Evolutionary conservation across 92 coral and sea anemone genomes (phyloP).

Genomic region (Micromussa lordhowensis): DNA sequence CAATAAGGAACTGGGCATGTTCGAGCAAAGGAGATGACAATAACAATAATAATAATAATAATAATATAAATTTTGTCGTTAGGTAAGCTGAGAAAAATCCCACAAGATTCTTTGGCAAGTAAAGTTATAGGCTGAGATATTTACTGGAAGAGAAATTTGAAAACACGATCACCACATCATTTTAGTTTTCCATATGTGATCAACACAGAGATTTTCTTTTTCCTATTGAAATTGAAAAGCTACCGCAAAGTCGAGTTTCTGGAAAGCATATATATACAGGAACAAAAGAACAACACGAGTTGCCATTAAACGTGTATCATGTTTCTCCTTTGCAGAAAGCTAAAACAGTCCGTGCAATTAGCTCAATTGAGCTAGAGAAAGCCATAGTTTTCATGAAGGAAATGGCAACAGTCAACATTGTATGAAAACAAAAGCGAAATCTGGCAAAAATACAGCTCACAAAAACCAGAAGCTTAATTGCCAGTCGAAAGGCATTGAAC

Average conservation of each 20-base stretch:
- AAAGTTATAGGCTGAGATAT: neutral
- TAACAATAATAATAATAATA: neutral
- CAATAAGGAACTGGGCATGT: constrained; percentile 8
- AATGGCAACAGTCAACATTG: neutral
- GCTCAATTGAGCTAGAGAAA: neutral
- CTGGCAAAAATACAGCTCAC: neutral
- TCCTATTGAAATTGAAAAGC: neutral
- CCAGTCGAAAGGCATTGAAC: neutral
- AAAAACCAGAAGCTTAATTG: constrained; percentile 10
- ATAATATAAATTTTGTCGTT: too few relatives aligned
- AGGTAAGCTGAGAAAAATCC: neutral
- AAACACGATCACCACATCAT: neutral
- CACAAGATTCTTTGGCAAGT: neutral
- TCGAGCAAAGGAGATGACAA: neutral
- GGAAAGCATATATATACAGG: too few relatives aligned
- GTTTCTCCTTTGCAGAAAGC: neutral
- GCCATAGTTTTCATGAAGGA: neutral
- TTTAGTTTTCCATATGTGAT: neutral
- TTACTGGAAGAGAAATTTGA: neutral
- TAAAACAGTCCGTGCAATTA: neutral
- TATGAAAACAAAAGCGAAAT: neutral
- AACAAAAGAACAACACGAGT: neutral
- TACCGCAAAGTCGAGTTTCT: neutral
- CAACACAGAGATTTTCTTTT: neutral
- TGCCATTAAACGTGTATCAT: neutral